Evolutionary conservation across 2,113 vertebrate species (phyloP).

Genomic region (Grantiella picta): DNA sequence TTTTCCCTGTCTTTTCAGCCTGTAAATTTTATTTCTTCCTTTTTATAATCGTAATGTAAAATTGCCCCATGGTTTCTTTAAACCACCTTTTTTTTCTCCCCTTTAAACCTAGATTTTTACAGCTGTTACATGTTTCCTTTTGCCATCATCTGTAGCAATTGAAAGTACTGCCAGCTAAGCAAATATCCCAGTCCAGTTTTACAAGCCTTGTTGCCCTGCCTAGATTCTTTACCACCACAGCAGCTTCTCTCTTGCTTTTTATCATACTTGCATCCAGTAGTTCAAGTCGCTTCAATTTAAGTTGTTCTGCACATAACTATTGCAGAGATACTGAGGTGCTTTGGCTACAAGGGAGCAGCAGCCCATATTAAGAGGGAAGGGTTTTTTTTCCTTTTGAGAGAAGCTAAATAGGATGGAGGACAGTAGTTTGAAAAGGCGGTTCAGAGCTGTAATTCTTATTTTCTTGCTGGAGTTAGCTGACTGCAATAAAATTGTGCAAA

Average conservation of each 20-base stretch:
- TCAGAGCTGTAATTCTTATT: background rate
- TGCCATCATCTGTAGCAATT: background rate
- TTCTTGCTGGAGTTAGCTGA: background rate
- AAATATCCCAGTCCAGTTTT: background rate
- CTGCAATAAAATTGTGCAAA: background rate
- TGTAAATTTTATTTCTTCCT: background rate
- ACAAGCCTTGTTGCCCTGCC: background rate
- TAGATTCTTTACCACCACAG: background rate
- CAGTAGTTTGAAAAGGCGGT: background rate
- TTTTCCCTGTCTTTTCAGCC: background rate
- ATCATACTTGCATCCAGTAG: fast-evolving
- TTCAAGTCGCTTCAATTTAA: background rate
- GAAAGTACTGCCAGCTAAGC: background rate
- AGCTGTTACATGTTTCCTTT: background rate
- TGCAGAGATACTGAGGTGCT: background rate
- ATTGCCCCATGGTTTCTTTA: background rate
- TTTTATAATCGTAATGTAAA: background rate
- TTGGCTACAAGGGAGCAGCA: background rate
- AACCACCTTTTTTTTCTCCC: background rate
- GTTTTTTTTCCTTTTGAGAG: background rate
- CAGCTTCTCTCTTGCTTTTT: background rate
- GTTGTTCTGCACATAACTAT: background rate
- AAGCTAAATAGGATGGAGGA: background rate
- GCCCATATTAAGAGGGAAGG: fast-evolving
- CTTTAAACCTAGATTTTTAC: background rate